These are phyloP conservation scores for Nephrotoma guestfalica DNA, from an alignment of 2,888 invertebrate species.

Conservation along the genomic window DNA sequence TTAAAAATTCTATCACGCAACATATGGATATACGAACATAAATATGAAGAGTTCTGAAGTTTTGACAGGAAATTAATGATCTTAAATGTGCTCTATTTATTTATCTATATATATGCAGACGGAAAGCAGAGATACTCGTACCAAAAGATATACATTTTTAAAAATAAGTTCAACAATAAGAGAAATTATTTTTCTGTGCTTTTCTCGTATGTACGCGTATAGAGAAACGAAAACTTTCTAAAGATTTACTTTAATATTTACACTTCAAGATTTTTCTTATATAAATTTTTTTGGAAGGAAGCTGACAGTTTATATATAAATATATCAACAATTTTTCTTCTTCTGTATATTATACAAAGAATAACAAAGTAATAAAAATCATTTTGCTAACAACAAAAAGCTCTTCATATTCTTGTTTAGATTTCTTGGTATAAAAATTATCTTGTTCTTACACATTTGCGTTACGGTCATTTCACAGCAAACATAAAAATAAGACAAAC, in stretches of 20 bases:
- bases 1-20: background rate
- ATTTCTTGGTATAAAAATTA: background rate
- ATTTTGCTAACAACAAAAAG: background rate
- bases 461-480: background rate
- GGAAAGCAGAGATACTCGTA: background rate
- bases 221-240: background rate
- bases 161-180: background rate
- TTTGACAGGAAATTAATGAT: background rate
- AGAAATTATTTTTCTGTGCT: background rate
- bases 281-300: background rate
- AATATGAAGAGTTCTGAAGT: background rate
- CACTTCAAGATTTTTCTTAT: background rate
- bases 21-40: background rate
- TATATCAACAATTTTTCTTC: background rate
- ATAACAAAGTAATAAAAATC: background rate
- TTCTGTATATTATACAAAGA: background rate
- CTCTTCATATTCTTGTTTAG: background rate
- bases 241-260: background rate
- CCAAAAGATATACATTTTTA: background rate
- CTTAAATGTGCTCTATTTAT: background rate
- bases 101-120: background rate
- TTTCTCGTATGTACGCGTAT: background rate
- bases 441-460: background rate
- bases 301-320: background rate
- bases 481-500: background rate